phyloP scores from a whole-genome alignment of 37 sponge, comb jelly and placozoan species.

The Theonella swinhoei region DNA sequence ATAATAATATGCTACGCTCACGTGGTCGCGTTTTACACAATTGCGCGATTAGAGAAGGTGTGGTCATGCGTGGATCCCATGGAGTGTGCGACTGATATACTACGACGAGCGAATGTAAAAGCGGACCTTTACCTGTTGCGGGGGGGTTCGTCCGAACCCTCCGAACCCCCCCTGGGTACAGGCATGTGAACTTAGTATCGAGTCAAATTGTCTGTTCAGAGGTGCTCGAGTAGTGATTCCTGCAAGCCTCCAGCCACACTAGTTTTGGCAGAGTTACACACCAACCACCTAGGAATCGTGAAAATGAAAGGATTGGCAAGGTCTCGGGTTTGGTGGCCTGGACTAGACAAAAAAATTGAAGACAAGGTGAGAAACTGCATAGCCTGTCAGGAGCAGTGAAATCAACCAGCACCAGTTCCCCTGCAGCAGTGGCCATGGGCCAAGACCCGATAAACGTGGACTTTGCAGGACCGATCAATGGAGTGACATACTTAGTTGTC shows the following conservation, averaged over 20 bases:
- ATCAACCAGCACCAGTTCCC: neutral
- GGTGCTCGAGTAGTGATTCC: constrained; percentile 51
- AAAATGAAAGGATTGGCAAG: constrained; percentile 5
- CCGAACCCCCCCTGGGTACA: no score
- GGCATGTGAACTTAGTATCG: constrained; percentile 26
- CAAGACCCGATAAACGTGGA: neutral
- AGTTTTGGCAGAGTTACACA: constrained; percentile 15
- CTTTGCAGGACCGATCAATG: constrained; percentile 25
- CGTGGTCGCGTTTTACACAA: no score
- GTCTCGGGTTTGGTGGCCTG: constrained; percentile 33
- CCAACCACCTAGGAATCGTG: constrained; percentile 1
- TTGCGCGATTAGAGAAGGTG: no score
- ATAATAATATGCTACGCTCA: no score
- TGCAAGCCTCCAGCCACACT: neutral
- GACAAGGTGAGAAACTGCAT: neutral
- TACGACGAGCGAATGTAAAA: no score
- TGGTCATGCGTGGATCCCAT: no score
- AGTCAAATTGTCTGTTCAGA: constrained; percentile 47
- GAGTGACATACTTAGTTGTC: constrained; percentile 6
- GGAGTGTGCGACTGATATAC: no score
- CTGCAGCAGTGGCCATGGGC: constrained; percentile 18
- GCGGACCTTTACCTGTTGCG: no score
- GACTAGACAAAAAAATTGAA: constrained; percentile 24
- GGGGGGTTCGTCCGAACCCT: no score
- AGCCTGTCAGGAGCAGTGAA: constrained; percentile 1